A percentile compares a stretch with the other conserved stretches of the same genome.
phyloP scores from a whole-genome alignment of 64 coral and sea anemone species.

The Hydrozoanthus tunicans region DNA sequence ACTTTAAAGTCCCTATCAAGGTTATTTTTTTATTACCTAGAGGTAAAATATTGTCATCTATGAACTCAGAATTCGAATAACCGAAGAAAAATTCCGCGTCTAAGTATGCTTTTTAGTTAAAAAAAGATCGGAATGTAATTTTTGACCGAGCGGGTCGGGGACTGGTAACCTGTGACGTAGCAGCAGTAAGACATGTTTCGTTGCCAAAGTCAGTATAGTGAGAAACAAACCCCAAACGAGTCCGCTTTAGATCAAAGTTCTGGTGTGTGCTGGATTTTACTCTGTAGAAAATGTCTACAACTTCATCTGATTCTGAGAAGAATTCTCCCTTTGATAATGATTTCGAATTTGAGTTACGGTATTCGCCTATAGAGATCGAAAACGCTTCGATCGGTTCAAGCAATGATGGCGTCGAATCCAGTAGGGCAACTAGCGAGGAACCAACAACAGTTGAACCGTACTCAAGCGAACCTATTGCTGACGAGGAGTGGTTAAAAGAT shows the following conservation, averaged over 20 bases:
- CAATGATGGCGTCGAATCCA: neutral
- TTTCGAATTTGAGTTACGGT: slow-evolving; percentile 5
- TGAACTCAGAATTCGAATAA: too few species aligned
- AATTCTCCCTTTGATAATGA: neutral
- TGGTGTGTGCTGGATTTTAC: neutral
- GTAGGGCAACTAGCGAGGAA: neutral
- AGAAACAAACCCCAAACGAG: neutral
- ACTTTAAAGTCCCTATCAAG: too few species aligned
- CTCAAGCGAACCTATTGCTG: slow-evolving; percentile 54
- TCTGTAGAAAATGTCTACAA: neutral
- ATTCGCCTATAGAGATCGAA: neutral
- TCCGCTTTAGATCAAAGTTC: neutral
- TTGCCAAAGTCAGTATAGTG: neutral
- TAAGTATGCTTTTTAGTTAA: too few species aligned
- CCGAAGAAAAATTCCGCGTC: too few species aligned
- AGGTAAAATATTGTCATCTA: too few species aligned
- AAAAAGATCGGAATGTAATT: too few species aligned
- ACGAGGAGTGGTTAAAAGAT: slow-evolving; percentile 28
- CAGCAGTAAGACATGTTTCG: neutral
- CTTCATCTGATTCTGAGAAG: slow-evolving; percentile 15
- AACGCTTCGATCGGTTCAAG: slow-evolving; percentile 7
- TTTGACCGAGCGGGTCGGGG: too few species aligned
- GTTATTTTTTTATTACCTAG: too few species aligned
- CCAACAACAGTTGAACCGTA: slow-evolving; percentile 30
- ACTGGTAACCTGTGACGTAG: slow-evolving; percentile 18